These are phyloP conservation scores for Plestiodon gilberti DNA, from an alignment of 2,113 vertebrate species.

Conservation along the genomic window DNA sequence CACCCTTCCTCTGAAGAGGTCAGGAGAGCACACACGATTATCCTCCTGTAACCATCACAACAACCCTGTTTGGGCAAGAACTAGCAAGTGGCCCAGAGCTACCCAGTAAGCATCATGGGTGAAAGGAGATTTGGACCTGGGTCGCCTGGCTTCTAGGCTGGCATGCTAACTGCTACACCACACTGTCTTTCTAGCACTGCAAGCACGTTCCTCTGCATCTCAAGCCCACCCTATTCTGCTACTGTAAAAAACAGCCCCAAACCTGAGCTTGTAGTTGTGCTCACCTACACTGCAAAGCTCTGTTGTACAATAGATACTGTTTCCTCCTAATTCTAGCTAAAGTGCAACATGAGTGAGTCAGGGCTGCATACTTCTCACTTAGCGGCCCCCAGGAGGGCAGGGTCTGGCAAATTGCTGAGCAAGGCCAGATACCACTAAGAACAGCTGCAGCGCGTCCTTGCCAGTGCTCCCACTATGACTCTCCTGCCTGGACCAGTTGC, in stretches of 20 bases:
- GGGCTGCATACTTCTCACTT: background rate
- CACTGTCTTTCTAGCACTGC: background rate
- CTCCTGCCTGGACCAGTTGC: background rate
- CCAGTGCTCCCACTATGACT: background rate
- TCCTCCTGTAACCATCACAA: background rate
- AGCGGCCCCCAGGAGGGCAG: background rate
- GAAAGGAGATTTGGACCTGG: no score
- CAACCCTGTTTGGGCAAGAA: background rate
- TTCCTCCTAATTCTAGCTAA: background rate
- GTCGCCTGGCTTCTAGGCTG: no score
- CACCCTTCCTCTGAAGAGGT: no score
- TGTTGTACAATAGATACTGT: background rate
- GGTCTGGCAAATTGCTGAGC: background rate
- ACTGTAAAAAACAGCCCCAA: background rate
- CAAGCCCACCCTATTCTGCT: background rate
- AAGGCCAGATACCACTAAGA: background rate
- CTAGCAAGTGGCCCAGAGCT: no score
- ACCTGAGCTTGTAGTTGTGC: background rate
- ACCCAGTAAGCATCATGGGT: no score
- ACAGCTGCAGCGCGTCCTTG: background rate
- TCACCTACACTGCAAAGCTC: background rate
- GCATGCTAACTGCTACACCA: no score
- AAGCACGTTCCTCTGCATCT: background rate
- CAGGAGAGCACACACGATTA: no score
- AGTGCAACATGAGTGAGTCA: background rate